Evolutionary conservation across 2,113 vertebrate species (phyloP), one percentile per base, ranked within the genome.

Genomic region (Corydoras sp.): DNA sequence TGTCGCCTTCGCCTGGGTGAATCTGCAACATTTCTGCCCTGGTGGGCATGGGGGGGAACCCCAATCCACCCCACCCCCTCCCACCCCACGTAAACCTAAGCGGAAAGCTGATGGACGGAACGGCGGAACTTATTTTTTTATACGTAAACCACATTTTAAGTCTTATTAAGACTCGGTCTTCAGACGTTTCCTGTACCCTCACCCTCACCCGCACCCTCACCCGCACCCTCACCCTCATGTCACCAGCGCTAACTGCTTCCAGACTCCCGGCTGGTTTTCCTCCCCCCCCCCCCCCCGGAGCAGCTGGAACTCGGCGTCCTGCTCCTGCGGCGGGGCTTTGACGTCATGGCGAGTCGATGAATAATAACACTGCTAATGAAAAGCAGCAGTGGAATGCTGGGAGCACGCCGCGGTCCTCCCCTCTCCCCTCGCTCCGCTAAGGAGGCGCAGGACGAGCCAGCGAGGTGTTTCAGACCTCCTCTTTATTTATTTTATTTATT

Each of bases 251-350:
- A 65, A 65, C 56, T 10, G 62, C 71, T 65, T 54, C 62, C 71
- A 72, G 62, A 58, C 70, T 65, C 71, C 50, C 62, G 2, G 15
- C n/a, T 48, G 56, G 50, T 18, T 55, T 30, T 15, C 32, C 29
- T 62, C 71, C 14, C 35, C 35, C 68, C 60, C 35, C 62, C 31
- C 15, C 32, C n/a, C 71, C 71, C 14, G 32, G 13, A 51, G 71
- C 71, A 72, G 71, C 71, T 72, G 71, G 62, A 72, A 64, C 62
- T 50, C 43, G 24, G 53, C 7, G 43, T 58, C 71, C 71, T 59
- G 71, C 71, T 65, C 71, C 55, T 51, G 55, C 51, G 71, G 71
- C 71, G n/a, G 15, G 35, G 50, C 43, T 72, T 72, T 72, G 71
- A 72, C 71, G 71, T 72, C 71, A 59, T 62, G 32, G 48, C 8